phyloP scores from a whole-genome alignment of 1,140 invertebrate genomes.

The Trichonephila inaurata region DNA sequence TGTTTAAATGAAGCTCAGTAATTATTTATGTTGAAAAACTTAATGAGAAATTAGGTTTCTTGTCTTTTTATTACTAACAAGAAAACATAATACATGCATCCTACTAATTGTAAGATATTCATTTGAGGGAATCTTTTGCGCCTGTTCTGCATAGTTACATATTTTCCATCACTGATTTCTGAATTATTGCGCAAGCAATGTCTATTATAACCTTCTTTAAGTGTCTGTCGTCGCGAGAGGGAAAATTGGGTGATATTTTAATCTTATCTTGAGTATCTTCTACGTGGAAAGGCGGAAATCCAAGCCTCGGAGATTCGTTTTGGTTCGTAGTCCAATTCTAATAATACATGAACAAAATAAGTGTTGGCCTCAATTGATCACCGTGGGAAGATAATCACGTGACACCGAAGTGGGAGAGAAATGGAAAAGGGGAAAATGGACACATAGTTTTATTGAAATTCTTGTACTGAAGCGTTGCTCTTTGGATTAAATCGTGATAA shows the following conservation, averaged over 20 bases:
- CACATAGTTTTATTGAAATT: not conserved
- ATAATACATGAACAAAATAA: slow-evolving; percentile 6
- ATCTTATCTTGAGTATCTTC: slow-evolving; percentile 22
- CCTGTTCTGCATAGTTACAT: too few species aligned
- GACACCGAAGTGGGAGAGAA: not conserved
- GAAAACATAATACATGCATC: too few species aligned
- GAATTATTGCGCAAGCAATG: too few species aligned
- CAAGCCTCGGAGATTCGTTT: not conserved
- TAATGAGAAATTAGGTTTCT: too few species aligned
- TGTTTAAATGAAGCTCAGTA: too few species aligned
- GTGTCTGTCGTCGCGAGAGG: not conserved
- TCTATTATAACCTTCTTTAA: not conserved
- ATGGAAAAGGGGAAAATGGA: not conserved
- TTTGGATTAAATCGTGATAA: too few species aligned
- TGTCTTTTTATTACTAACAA: too few species aligned
- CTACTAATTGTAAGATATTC: too few species aligned
- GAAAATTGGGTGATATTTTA: not conserved
- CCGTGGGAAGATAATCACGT: slow-evolving; percentile 40
- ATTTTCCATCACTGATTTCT: too few species aligned
- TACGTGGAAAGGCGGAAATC: slow-evolving; percentile 24
- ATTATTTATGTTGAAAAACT: too few species aligned
- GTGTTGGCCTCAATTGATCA: slow-evolving; percentile 5
- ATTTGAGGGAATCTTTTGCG: too few species aligned
- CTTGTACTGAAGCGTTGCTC: too few species aligned
- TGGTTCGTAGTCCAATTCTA: slow-evolving; percentile 23